Conservation (phyloP, 2,113 vertebrate species). For the Tragulus kanchil region DNA sequence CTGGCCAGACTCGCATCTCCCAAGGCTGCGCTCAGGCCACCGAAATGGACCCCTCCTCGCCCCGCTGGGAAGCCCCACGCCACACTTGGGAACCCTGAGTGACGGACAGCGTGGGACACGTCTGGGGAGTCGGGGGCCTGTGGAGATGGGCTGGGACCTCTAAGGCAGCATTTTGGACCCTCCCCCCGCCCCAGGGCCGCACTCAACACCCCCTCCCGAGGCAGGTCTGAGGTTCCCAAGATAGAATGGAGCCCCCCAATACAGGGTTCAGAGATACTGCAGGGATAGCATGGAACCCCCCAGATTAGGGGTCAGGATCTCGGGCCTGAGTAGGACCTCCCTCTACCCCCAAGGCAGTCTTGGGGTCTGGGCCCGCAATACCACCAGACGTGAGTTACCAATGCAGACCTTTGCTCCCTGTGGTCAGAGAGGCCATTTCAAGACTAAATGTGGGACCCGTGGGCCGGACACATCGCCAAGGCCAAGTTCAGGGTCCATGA, state of each 20-base stretch:
- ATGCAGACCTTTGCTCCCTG: not conserved
- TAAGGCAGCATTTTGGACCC: not conserved
- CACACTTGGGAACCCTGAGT: not conserved
- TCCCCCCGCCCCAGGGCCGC: not conserved
- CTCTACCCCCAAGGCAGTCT: not conserved
- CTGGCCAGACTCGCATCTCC: no score
- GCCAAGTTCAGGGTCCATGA: not conserved
- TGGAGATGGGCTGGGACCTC: not conserved
- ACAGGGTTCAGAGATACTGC: not conserved
- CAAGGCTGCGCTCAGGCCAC: no score
- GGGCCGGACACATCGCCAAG: not conserved
- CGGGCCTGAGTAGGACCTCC: not conserved
- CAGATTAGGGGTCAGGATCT: not conserved
- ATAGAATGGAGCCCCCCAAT: not conserved
- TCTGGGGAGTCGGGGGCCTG: not conserved
- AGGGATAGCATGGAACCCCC: not conserved
- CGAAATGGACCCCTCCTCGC: no score
- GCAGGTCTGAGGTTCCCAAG: not conserved
- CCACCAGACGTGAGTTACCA: not conserved
- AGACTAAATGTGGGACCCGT: not conserved
- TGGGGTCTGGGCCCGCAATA: not conserved
- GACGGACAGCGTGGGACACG: not conserved
- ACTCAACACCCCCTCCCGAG: not conserved
- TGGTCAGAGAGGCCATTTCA: not conserved
- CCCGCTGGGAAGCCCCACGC: not conserved